A percentile compares a stretch with the other conserved stretches of the same genome.
phyloP scores from a whole-genome alignment of 2,888 invertebrate genomes.

The Salpingus planirostris region DNA sequence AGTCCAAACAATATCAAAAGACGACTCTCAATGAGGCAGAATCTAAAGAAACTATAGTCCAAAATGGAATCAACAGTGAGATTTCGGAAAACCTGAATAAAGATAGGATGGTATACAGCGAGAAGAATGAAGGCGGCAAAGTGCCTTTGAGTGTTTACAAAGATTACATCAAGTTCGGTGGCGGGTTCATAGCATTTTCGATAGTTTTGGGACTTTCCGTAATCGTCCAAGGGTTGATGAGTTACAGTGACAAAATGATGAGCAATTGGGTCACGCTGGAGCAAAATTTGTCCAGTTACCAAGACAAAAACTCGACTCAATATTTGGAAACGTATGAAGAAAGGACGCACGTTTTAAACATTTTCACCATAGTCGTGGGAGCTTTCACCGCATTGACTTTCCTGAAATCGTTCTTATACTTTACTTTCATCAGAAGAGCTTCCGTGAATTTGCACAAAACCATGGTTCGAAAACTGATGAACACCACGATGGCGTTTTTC shows the following conservation, averaged over 20 bases:
- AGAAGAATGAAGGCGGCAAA: conserved; percentile 6
- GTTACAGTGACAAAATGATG: conserved; percentile 8
- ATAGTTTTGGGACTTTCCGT: conserved; percentile 2
- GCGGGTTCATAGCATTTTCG: conserved; percentile 3
- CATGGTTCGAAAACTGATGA: conserved; percentile 1
- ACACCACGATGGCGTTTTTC: conserved; percentile 3
- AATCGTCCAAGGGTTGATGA: conserved; percentile 1
- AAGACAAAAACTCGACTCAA: not conserved
- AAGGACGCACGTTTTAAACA: not conserved
- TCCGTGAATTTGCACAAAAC: conserved; percentile 3
- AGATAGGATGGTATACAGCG: conserved; percentile 3
- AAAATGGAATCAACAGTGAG: too few relatives aligned
- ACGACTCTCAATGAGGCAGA: not conserved
- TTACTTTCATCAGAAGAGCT: conserved; percentile 2
- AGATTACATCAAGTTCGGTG: conserved; percentile 6
- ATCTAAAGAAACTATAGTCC: too few relatives aligned
- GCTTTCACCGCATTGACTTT: not conserved
- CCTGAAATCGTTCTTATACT: not conserved
- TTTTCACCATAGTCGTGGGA: not conserved
- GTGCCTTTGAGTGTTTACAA: conserved; percentile 4
- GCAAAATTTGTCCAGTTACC: conserved; percentile 1
- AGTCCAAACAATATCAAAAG: not conserved
- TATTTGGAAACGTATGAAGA: conserved; percentile 1
- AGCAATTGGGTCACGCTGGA: conserved; percentile 7
- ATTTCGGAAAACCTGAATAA: not conserved